phyloP scores from a whole-genome alignment of 2,113 vertebrate genomes.

The Ophthalmolycus amberensis region DNA sequence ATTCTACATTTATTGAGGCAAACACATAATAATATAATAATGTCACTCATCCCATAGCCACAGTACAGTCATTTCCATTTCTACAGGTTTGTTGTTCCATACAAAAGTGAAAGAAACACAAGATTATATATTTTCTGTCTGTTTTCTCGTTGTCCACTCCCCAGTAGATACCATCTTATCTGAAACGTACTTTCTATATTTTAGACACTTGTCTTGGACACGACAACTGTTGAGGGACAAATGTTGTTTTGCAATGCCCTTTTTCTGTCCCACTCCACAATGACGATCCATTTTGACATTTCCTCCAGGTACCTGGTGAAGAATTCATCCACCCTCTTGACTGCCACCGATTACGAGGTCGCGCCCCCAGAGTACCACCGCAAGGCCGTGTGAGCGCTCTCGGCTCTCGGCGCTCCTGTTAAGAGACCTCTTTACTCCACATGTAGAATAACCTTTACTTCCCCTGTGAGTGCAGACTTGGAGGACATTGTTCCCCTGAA shows the following conservation, averaged over 20 bases:
- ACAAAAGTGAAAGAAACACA: not conserved
- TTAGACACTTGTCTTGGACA: not conserved
- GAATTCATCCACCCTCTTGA: constrained; percentile 90
- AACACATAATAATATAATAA: not conserved
- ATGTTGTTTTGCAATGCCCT: not conserved
- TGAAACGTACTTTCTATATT: not conserved
- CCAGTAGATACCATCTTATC: not conserved
- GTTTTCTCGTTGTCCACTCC: not conserved
- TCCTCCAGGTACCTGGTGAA: constrained; percentile 91
- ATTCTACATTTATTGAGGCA: not conserved
- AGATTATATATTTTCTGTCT: not conserved
- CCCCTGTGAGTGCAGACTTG: constrained; percentile 35
- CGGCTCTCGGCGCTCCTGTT: not conserved
- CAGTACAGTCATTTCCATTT: not conserved
- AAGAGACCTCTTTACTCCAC: constrained; percentile 28
- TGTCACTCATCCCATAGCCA: not conserved
- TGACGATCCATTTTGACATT: not conserved
- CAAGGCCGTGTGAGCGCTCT: constrained; percentile 88
- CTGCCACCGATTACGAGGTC: constrained; percentile 94
- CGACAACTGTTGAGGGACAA: not conserved
- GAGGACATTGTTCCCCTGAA: constrained; percentile 63
- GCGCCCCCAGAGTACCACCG: constrained; percentile 95
- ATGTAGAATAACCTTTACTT: constrained; percentile 30
- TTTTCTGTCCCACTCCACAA: not conserved
- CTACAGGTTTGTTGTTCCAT: not conserved